phyloP scores from a whole-genome alignment of 2,797 vertebrate genomes.

The Oreortyx pictus region DNA sequence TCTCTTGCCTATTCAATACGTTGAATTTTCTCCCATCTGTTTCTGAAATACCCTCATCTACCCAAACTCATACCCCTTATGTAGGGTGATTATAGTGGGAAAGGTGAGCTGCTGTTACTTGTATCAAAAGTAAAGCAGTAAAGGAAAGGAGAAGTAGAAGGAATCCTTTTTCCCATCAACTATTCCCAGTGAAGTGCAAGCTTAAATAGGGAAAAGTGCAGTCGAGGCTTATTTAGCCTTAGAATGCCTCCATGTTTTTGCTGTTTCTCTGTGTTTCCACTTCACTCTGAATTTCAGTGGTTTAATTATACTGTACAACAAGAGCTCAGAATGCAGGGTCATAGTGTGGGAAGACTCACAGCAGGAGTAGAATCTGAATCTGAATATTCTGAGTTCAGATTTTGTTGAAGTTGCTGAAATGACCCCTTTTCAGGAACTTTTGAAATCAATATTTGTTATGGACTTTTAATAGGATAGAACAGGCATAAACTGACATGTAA shows the following conservation, averaged over 20 bases:
- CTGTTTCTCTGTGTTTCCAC: neutral
- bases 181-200: neutral
- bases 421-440: neutral
- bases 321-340: neutral
- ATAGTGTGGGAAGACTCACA: neutral
- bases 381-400: neutral
- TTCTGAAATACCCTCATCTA: neutral
- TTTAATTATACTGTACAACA: neutral
- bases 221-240: neutral
- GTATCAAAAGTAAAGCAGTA: neutral
- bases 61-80: neutral
- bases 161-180: neutral
- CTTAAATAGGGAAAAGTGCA: neutral
- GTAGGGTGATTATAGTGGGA: neutral
- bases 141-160: constrained; percentile 9
- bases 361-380: neutral
- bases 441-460: neutral
- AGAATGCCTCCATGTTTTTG: neutral
- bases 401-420: neutral
- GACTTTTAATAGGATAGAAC: neutral
- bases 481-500: neutral
- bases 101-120: neutral
- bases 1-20: neutral
- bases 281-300: neutral
- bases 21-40: neutral